Evolutionary conservation across 2,797 vertebrate genomes (phyloP), one percentile per base, ranked within the genome.

Genomic region (Microctenopoma lineatum): DNA sequence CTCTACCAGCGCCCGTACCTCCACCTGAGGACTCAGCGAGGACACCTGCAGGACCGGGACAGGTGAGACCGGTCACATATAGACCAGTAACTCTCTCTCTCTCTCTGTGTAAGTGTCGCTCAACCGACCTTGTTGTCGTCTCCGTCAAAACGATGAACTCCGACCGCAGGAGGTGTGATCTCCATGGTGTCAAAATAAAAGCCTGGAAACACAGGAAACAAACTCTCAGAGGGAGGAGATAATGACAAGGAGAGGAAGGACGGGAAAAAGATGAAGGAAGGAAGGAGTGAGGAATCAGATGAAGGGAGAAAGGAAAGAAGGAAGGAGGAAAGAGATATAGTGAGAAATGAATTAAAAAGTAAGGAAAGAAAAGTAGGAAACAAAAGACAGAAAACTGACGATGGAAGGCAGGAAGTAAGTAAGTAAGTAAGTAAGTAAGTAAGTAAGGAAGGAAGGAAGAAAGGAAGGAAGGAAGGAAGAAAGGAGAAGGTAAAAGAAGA

Each of bases 141-240:
- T 5, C 66, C 56, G 73, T 94, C 91, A 66, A 98, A 97, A 81
- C 95, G 95, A 59, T 97, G 91, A 66, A 95, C 83, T 11, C 97
- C 97, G 0, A 81, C 84, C 0, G 92, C 93, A 34, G 94, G 90
- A 50, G 98, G 97, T 7, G 95, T 97, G 84, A 99, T 99, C 92
- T 99, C 98, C 95, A 96, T 92, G 15, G 93, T 94, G 70, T 98
- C 96, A 82, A 96, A 99, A 90, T 97, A 98, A 90, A 99, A 95
- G 38, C 98, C 98, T 99, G 83, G n/a, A 73, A 74, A 50, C 26
- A 80, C 18, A 70, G 0, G 11, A 9, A 14, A 34, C n/a, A 57
- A 14, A 5, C 36, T 59, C 36, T 57, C 18, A 76, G 52, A 11
- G 12, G 38, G 38, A 39, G 12, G 38, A 12, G 12, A 11, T 3